A percentile compares a stretch with the other conserved stretches of the same genome.
phyloP scores from a whole-genome alignment of 2,113 vertebrate genomes.

The Macrotis lagotis region DNA sequence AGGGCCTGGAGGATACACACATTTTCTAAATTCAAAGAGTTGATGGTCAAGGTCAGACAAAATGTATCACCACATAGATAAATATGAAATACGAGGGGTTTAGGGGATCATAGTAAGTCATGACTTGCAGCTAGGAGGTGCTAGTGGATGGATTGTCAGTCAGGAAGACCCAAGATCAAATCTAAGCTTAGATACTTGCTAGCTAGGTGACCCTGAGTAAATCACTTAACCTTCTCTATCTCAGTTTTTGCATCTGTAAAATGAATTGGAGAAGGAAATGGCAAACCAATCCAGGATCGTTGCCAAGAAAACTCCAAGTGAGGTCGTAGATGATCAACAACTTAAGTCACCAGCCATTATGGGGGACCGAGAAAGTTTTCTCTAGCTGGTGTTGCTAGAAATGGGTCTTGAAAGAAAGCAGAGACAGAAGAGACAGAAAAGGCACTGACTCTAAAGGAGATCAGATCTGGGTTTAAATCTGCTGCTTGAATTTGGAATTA shows the following conservation, averaged over 20 bases:
- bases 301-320: neutral
- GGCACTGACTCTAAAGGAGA: neutral
- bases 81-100: neutral
- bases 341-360: neutral
- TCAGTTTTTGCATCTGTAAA: neutral
- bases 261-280: neutral
- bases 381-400: neutral
- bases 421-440: neutral
- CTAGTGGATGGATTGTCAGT: neutral
- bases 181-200: neutral
- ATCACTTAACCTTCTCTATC: neutral
- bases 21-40: neutral
- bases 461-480: neutral
- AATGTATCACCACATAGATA: neutral
- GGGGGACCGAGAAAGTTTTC: neutral
- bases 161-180: neutral
- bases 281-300: neutral
- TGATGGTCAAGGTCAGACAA: neutral
- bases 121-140: no score
- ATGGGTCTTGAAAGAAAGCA: neutral
- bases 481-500: no score
- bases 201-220: neutral
- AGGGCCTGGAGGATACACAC: no score
- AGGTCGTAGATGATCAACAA: neutral
- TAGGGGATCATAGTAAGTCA: neutral